phyloP scores from a whole-genome alignment of 2,797 vertebrate species.

The Amblyraja radiata region DNA sequence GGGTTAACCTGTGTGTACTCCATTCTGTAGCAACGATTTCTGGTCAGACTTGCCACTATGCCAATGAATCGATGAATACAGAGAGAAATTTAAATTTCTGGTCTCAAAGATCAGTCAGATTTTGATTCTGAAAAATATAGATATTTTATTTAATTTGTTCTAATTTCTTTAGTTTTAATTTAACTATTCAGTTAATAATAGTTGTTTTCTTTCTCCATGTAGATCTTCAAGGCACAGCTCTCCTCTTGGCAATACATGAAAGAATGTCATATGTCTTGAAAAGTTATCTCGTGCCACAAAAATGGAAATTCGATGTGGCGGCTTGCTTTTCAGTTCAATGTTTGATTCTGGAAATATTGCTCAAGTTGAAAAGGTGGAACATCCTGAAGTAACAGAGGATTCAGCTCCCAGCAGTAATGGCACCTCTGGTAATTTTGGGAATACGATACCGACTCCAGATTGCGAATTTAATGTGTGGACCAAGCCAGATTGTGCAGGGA shows the following conservation, averaged over 20 bases:
- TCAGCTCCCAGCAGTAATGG: constrained; percentile 42
- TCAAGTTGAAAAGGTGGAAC: constrained; percentile 76
- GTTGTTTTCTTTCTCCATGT: neutral
- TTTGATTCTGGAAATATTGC: constrained; percentile 91
- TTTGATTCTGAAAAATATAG: constrained; percentile 6
- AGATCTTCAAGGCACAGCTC: constrained; percentile 36
- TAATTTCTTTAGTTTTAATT: neutral
- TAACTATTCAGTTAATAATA: neutral
- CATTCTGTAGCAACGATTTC: too few relatives aligned
- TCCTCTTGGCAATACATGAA: constrained; percentile 46
- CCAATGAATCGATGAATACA: neutral
- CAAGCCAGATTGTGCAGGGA: constrained; percentile 81
- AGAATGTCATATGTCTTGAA: constrained; percentile 39
- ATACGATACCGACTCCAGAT: constrained; percentile 57
- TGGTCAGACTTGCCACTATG: too few relatives aligned
- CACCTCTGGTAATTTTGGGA: constrained; percentile 41
- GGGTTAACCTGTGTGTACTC: too few relatives aligned
- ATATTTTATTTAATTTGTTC: neutral
- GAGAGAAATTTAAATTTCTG: neutral
- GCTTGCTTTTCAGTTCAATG: constrained; percentile 83
- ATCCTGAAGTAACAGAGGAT: constrained; percentile 52
- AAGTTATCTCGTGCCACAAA: constrained; percentile 36
- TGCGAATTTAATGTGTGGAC: constrained; percentile 92
- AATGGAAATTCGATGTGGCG: constrained; percentile 86
- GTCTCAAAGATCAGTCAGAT: neutral